Percentiles rank a stretch among this genome's conserved stretches.
These are phyloP conservation scores for Platorchestia sp. DNA, from an alignment of 1,140 invertebrate species.

Conservation along the genomic window DNA sequence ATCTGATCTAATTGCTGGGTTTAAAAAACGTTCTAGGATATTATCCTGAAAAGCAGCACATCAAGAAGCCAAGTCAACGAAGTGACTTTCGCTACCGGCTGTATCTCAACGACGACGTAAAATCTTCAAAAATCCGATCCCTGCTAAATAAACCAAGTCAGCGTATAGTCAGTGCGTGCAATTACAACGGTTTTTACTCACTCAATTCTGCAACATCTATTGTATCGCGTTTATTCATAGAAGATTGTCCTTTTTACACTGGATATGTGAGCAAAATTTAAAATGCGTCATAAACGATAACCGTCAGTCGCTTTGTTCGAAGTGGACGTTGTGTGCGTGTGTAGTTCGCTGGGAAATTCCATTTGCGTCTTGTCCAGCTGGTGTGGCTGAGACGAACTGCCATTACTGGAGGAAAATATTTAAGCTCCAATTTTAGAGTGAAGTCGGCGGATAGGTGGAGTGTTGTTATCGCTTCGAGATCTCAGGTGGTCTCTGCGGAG, in stretches of 20 bases:
- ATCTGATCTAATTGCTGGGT: too few species aligned
- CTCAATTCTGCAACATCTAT: neutral
- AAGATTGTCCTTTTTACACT: neutral
- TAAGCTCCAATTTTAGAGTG: conserved; percentile 1
- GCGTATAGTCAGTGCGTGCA: neutral
- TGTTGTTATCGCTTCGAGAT: conserved; percentile 31
- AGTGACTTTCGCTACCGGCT: too few species aligned
- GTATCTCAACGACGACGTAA: too few species aligned
- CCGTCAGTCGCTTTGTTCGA: neutral
- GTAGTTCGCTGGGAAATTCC: neutral
- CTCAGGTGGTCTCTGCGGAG: conserved; percentile 21
- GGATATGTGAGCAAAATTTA: neutral
- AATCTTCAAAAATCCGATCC: too few species aligned
- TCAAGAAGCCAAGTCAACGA: too few species aligned
- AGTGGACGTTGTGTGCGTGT: neutral
- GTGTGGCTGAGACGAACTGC: neutral
- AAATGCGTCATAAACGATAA: neutral
- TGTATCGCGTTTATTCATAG: neutral
- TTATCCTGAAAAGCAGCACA: too few species aligned
- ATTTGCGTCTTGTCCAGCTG: neutral
- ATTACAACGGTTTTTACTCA: neutral
- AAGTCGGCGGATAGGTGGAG: conserved; percentile 14
- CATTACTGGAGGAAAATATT: neutral
- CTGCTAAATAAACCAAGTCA: neutral
- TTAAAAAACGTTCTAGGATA: too few species aligned